phyloP scores from a whole-genome alignment of 1,140 invertebrate genomes.

The Trachelipus rathkii region DNA sequence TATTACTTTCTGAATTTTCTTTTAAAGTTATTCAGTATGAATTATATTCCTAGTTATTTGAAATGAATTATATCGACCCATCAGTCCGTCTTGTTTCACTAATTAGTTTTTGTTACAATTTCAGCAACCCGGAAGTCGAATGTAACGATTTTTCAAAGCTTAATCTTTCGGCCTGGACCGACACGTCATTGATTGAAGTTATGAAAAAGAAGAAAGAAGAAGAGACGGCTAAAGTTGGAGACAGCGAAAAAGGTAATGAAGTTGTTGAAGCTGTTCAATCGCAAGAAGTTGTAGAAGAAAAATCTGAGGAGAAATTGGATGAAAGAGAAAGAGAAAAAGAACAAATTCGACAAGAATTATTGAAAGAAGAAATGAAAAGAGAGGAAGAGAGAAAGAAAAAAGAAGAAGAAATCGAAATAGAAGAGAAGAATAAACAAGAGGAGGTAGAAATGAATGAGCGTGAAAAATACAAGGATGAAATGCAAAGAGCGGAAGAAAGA shows the following conservation, averaged over 20 bases:
- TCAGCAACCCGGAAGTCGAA: conserved; percentile 33
- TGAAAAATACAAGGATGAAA: background rate
- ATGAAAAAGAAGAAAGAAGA: conserved; percentile 31
- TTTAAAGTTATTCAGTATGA: background rate
- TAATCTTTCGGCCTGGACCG: conserved; percentile 31
- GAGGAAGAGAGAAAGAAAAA: background rate
- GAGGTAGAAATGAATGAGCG: background rate
- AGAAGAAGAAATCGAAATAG: background rate
- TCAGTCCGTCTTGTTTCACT: background rate
- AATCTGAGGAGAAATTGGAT: background rate
- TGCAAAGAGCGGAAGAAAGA: background rate
- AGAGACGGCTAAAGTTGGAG: background rate
- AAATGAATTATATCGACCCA: background rate
- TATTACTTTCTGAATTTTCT: background rate
- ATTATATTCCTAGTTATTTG: background rate
- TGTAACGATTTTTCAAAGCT: conserved; percentile 23
- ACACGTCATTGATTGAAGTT: conserved; percentile 34
- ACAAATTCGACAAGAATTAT: background rate
- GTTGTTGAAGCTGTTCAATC: background rate
- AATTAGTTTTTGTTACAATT: background rate
- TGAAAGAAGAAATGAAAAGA: background rate
- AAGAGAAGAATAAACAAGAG: background rate
- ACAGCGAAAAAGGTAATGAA: background rate
- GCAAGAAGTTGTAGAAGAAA: background rate
- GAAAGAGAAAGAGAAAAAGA: background rate